Base-by-base conservation (phyloP, 2,888 invertebrate species). In the Ephialtes manifestator region DNA sequence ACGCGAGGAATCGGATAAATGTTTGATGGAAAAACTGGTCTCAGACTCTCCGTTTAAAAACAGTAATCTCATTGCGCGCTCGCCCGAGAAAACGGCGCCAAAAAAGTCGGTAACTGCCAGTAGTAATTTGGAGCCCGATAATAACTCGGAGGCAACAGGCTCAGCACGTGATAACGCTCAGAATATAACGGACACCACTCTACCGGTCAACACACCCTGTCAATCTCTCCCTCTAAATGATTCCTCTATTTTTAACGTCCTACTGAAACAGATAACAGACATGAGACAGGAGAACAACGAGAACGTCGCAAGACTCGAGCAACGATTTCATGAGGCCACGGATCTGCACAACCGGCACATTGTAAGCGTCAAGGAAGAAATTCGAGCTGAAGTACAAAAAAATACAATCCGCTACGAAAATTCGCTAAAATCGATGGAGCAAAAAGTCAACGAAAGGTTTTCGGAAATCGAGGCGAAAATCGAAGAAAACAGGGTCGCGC, bases 361-460 rank as follows among this genome's bases (percentile, higher is more conserved):
- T 67, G 4, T 46, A 0, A 51, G 68, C 31, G n/a, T 51, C 24
- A 51, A 51, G 28, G 68, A 68, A 2, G 68, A 48, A 31, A 51
- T 68, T 51, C 48, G 68, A 10, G 48, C 68, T 0, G 48, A 68
- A n/a, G 31, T 51, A 8, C 28, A 31, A n/a, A 68, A 68, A 68
- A 68, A 20, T 24, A 18, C 24, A 13, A 8, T 48, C 8, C 48
- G 48, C 46, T 68, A 68, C 28, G 68, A 68, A n/a, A 15, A 11
- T 3, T 18, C 68, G 5, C n/a, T 68, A 8, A 68, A 68, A 15
- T 20, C 46, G 15, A 15, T 68, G 48, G 68, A 68, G 8, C 24
- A 48, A 24, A 68, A 48, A 15, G 13, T 68, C 13, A 68, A 48
- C 68, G 68, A 46, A 5, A 68, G 24, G 13, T 48, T 68, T 13